phyloP scores from a whole-genome alignment of 1,140 invertebrate genomes.

The Drosophila subpulchrella region DNA sequence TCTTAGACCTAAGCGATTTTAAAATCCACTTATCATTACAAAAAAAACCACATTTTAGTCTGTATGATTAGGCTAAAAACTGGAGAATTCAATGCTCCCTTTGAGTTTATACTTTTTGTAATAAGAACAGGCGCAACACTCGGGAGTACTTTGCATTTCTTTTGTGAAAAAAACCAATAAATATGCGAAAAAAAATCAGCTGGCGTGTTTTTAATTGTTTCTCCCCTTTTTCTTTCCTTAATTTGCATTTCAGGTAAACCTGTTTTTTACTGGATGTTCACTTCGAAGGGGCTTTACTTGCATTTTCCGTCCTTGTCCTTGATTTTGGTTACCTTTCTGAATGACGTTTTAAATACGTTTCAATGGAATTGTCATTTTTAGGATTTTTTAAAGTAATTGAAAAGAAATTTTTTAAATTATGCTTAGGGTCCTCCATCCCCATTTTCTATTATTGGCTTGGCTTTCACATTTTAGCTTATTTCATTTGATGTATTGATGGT shows the following conservation, averaged over 20 bases:
- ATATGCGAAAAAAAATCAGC: neutral
- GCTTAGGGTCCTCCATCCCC: no score
- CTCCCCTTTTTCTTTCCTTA: neutral
- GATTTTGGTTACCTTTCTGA: no score
- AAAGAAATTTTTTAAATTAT: no score
- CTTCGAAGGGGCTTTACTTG: neutral
- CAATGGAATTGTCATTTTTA: no score
- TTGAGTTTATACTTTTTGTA: slow-evolving; percentile 48
- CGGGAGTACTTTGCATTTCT: slow-evolving; percentile 54
- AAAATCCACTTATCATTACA: slow-evolving; percentile 41
- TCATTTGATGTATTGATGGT: no score
- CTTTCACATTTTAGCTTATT: no score
- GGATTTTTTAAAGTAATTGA: no score
- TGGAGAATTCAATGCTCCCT: slow-evolving; percentile 29
- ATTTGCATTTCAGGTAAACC: slow-evolving; percentile 14
- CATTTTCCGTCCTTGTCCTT: slow-evolving; percentile 4
- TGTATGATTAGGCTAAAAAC: slow-evolving; percentile 42
- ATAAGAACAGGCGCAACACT: slow-evolving; percentile 48
- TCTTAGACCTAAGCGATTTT: slow-evolving; percentile 59
- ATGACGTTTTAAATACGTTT: no score
- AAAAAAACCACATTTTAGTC: slow-evolving; percentile 26
- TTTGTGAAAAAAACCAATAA: slow-evolving; percentile 52
- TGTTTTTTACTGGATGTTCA: neutral
- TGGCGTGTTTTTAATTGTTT: slow-evolving; percentile 13
- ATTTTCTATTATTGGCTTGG: no score